phyloP scores from a whole-genome alignment of 2,797 vertebrate genomes.

The Phrynocephalus guinanensis region DNA sequence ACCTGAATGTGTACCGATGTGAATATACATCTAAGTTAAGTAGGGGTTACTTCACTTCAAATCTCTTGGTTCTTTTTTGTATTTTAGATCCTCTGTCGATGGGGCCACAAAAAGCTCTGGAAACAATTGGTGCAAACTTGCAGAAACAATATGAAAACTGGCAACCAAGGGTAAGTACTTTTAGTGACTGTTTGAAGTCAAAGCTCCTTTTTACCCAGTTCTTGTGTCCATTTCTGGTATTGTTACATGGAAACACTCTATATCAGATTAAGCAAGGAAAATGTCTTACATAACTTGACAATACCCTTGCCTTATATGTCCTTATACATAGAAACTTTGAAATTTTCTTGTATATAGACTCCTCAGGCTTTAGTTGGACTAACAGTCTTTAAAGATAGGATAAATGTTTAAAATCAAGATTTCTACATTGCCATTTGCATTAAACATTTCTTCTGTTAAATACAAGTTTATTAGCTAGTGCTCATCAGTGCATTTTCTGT shows the following conservation, averaged over 20 bases:
- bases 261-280: rapidly evolving
- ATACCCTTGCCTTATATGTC: background rate
- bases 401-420: background rate
- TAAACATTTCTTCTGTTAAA: background rate
- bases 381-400: background rate
- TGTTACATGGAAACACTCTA: rapidly evolving
- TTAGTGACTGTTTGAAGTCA: background rate
- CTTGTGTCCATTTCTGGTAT: rapidly evolving
- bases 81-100: conserved; percentile 94
- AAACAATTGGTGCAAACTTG: conserved; percentile 95
- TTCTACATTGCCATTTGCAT: background rate
- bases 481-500: no score
- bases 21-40: background rate
- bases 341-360: background rate
- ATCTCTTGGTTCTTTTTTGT: conserved; percentile 14
- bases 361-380: background rate
- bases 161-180: conserved; percentile 91
- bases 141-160: conserved; percentile 99
- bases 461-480: no score
- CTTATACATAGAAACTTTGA: background rate
- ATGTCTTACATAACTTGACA: rapidly evolving
- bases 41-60: conserved; percentile 5
- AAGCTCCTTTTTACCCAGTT: background rate
- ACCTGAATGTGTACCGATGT: background rate
- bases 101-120: conserved; percentile 98